phyloP scores from a whole-genome alignment of 2,113 vertebrate genomes.

The Xiphophorus couchianus region DNA sequence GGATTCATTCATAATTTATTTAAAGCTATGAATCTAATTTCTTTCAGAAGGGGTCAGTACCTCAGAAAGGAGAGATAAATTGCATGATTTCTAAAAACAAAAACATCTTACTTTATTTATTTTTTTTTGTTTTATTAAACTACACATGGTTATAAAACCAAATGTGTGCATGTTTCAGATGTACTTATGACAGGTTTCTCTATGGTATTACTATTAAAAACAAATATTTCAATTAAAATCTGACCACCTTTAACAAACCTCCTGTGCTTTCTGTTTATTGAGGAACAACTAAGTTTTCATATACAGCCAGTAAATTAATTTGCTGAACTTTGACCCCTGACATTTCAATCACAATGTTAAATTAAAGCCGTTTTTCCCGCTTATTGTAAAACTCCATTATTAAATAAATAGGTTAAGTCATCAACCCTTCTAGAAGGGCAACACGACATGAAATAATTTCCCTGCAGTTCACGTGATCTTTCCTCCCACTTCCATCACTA shows the following conservation, averaged over 20 bases:
- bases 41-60: too few relatives aligned
- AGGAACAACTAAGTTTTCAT: background rate
- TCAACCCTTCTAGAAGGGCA: constrained; percentile 8
- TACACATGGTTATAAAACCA: background rate
- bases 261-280: constrained; percentile 11
- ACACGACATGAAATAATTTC: constrained; percentile 8
- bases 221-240: background rate
- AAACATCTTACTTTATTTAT: too few relatives aligned
- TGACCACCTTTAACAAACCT: background rate
- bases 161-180: background rate
- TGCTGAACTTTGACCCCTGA: background rate
- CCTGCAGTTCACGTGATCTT: background rate
- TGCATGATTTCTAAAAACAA: too few relatives aligned
- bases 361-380: constrained; percentile 1
- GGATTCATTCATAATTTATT: too few relatives aligned
- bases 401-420: constrained; percentile 19
- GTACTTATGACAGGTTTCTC: background rate
- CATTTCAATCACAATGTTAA: background rate
- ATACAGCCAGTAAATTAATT: background rate
- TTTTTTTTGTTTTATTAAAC: too few relatives aligned
- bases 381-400: constrained; percentile 5
- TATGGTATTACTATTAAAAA: background rate
- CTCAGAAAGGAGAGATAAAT: too few relatives aligned
- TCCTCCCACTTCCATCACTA: constrained; percentile 3
- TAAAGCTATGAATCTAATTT: too few relatives aligned